A percentile compares a stretch with the other conserved stretches of the same genome.
phyloP scores from a whole-genome alignment of 2,888 invertebrate species.

The Creontiades dilutus region DNA sequence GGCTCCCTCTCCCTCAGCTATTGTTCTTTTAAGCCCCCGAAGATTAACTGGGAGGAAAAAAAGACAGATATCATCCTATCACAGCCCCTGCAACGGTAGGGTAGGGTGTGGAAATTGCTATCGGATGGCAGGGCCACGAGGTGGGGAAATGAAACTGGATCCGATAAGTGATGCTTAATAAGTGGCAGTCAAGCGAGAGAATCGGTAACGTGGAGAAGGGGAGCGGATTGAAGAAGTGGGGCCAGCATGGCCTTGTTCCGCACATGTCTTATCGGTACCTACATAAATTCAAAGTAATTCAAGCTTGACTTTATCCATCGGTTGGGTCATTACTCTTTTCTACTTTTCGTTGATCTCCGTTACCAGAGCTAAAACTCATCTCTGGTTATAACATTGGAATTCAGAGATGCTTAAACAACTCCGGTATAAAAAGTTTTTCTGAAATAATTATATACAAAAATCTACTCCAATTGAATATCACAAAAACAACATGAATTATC shows the following conservation, averaged over 20 bases:
- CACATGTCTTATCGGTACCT: background rate
- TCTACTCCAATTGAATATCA: too few relatives aligned
- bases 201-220: background rate
- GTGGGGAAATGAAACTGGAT: constrained; percentile 57
- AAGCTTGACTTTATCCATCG: background rate
- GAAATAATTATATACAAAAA: too few relatives aligned
- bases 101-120: constrained; percentile 28
- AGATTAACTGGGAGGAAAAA: constrained; percentile 13
- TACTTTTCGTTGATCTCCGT: too few relatives aligned
- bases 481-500: too few relatives aligned
- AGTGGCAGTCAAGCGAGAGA: constrained; percentile 58
- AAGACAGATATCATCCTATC: constrained; percentile 11
- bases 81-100: background rate
- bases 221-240: constrained; percentile 25
- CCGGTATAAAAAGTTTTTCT: too few relatives aligned
- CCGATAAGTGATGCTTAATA: constrained; percentile 69
- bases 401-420: too few relatives aligned
- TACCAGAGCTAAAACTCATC: too few relatives aligned
- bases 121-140: background rate
- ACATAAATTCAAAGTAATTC: constrained; percentile 56
- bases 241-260: constrained; percentile 40
- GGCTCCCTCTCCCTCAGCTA: background rate
- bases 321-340: constrained; percentile 1
- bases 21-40: constrained; percentile 10
- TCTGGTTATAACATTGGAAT: too few relatives aligned